phyloP scores from a whole-genome alignment of 2,797 vertebrate species.

The Zenarchopterus dispar region DNA sequence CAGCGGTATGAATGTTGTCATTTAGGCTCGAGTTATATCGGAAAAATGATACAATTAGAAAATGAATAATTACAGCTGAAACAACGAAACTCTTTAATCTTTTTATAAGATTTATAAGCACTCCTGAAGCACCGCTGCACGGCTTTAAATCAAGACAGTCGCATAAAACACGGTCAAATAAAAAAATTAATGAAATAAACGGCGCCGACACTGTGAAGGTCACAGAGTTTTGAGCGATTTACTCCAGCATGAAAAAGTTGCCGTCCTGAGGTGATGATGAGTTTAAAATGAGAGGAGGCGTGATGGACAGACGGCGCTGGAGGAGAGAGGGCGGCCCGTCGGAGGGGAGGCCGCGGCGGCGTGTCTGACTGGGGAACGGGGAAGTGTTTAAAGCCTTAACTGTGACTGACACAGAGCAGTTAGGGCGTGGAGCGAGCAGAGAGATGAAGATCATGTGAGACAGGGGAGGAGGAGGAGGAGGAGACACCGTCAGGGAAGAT shows the following conservation, averaged over 20 bases:
- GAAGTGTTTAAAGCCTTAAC: slow-evolving; percentile 68
- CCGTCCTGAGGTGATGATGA: slow-evolving; percentile 34
- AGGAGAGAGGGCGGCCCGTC: slow-evolving; percentile 24
- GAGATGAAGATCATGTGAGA: slow-evolving; percentile 60
- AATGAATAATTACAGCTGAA: too few species aligned
- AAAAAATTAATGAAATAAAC: not conserved
- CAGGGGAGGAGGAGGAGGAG: slow-evolving; percentile 14
- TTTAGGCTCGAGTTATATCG: too few species aligned
- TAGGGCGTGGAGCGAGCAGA: slow-evolving; percentile 53
- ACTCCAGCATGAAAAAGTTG: slow-evolving; percentile 17
- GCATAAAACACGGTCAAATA: not conserved
- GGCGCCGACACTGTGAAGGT: slow-evolving; percentile 30
- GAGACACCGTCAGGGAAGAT: slow-evolving; percentile 28
- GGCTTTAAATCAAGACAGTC: too few species aligned
- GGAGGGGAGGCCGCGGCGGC: slow-evolving; percentile 40
- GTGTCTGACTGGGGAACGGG: slow-evolving; percentile 64
- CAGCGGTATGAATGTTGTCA: too few species aligned
- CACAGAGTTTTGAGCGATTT: slow-evolving; percentile 18
- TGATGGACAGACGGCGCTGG: slow-evolving; percentile 55
- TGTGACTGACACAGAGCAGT: slow-evolving; percentile 71
- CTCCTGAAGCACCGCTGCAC: too few species aligned
- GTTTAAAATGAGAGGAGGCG: slow-evolving; percentile 35
- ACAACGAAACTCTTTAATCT: too few species aligned
- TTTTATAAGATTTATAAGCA: too few species aligned
- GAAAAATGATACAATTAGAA: too few species aligned